A percentile compares a stretch with the other conserved stretches of the same genome.
These are phyloP conservation scores for Heliconius congener DNA, from an alignment of 1,140 invertebrate species.

Conservation along the genomic window DNA sequence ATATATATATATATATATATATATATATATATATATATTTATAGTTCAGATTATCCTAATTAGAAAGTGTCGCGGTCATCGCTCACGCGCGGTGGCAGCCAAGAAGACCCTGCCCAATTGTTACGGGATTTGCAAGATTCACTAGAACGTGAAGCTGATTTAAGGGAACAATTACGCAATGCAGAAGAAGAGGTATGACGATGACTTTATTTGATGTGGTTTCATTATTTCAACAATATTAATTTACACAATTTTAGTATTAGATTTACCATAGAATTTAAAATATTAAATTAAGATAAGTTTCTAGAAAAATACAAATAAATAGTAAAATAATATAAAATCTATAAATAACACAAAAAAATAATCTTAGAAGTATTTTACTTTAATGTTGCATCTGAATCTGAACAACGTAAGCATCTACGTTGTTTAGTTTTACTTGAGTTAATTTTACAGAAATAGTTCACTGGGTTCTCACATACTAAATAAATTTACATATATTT, in stretches of 20 bases:
- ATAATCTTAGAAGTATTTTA: too few relatives aligned
- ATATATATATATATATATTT: background rate
- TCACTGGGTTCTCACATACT: too few relatives aligned
- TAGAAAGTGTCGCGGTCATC: constrained; percentile 86
- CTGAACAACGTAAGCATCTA: too few relatives aligned
- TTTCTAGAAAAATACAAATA: too few relatives aligned
- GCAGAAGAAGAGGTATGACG: constrained; percentile 90
- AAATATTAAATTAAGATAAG: too few relatives aligned
- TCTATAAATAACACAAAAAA: too few relatives aligned
- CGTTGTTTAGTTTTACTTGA: too few relatives aligned
- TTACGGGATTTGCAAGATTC: constrained; percentile 94
- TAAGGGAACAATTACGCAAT: constrained; percentile 94
- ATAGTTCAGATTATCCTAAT: background rate
- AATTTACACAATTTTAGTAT: too few relatives aligned
- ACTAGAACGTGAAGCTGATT: constrained; percentile 94
- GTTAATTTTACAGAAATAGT: too few relatives aligned
- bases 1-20: background rate
- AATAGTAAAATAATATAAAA: background rate
- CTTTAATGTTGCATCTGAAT: too few relatives aligned
- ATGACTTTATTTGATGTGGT: background rate
- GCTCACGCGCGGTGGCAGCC: constrained; percentile 87
- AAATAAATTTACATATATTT: background rate
- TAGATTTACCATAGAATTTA: too few relatives aligned
- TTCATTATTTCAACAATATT: background rate
- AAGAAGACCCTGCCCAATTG: constrained; percentile 90